phyloP scores from a whole-genome alignment of 1,140 invertebrate species.

The Diorhabda carinulata region DNA sequence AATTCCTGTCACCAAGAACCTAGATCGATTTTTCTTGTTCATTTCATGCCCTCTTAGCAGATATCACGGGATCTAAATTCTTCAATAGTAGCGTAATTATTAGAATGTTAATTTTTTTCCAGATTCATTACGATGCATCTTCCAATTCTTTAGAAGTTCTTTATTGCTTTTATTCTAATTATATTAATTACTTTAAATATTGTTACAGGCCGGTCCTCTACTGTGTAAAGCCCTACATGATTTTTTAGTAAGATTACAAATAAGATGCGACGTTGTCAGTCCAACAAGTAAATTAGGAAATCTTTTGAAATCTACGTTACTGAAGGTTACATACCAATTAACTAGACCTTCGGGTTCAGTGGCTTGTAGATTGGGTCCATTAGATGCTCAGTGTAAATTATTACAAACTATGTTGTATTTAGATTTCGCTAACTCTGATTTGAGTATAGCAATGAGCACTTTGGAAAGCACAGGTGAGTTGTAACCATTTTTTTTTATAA shows the following conservation, averaged over 20 bases:
- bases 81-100: too few relatives aligned
- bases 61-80: too few relatives aligned
- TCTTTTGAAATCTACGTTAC: slow-evolving; percentile 63
- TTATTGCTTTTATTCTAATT: too few relatives aligned
- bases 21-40: too few relatives aligned
- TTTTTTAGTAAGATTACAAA: slow-evolving; percentile 65
- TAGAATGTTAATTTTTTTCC: too few relatives aligned
- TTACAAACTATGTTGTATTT: slow-evolving; percentile 64
- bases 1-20: too few relatives aligned
- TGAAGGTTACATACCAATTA: slow-evolving; percentile 70
- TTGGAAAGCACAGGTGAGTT: slow-evolving; percentile 65
- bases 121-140: too few relatives aligned
- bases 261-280: slow-evolving; percentile 64
- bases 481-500: not conserved
- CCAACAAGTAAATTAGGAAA: slow-evolving; percentile 55
- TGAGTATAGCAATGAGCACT: slow-evolving; percentile 69
- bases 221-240: slow-evolving; percentile 71
- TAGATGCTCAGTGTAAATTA: slow-evolving; percentile 76
- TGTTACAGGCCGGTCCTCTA: slow-evolving; percentile 68
- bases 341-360: slow-evolving; percentile 68
- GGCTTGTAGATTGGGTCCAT: slow-evolving; percentile 65
- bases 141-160: too few relatives aligned
- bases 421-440: slow-evolving; percentile 64
- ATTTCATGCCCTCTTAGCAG: too few relatives aligned
- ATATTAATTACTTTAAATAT: too few relatives aligned